phyloP scores from a whole-genome alignment of 2,888 invertebrate species.

The Ormyrus labotus region DNA sequence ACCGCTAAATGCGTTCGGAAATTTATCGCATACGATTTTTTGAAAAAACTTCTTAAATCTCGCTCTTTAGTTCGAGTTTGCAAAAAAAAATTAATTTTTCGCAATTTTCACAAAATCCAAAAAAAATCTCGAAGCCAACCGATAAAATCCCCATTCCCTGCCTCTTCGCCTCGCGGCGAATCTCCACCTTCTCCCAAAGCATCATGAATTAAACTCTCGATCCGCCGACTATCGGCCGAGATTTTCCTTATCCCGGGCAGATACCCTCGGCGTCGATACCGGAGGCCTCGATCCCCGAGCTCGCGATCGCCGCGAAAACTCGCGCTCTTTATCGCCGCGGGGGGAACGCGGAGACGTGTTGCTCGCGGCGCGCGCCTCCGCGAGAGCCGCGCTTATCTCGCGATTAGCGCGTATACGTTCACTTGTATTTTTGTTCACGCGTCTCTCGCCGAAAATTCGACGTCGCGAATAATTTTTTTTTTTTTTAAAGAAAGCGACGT shows the following conservation, averaged over 20 bases:
- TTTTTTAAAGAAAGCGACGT: too few species aligned
- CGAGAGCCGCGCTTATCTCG: neutral
- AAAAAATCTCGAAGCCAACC: neutral
- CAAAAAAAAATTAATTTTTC: neutral
- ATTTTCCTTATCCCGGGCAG: neutral
- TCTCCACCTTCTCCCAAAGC: neutral
- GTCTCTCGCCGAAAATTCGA: too few species aligned
- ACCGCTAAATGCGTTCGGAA: neutral
- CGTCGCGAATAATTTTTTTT: too few species aligned
- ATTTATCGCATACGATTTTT: neutral
- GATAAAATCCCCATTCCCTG: neutral
- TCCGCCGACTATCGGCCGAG: neutral
- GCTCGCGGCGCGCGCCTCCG: neutral
- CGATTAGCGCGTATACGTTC: neutral
- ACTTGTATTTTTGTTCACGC: neutral
- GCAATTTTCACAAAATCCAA: neutral
- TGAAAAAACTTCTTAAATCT: too few species aligned
- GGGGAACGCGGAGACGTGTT: neutral
- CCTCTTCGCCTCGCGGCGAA: neutral
- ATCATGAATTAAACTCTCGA: constrained; percentile 30
- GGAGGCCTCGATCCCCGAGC: neutral
- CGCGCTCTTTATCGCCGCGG: neutral
- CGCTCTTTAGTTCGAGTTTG: neutral
- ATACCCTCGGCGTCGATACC: neutral
- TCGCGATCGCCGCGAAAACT: neutral